Evolutionary conservation across 2,113 vertebrate genomes (phyloP), one percentile per base, ranked within the genome.

Genomic region (Crotalus viridis): DNA sequence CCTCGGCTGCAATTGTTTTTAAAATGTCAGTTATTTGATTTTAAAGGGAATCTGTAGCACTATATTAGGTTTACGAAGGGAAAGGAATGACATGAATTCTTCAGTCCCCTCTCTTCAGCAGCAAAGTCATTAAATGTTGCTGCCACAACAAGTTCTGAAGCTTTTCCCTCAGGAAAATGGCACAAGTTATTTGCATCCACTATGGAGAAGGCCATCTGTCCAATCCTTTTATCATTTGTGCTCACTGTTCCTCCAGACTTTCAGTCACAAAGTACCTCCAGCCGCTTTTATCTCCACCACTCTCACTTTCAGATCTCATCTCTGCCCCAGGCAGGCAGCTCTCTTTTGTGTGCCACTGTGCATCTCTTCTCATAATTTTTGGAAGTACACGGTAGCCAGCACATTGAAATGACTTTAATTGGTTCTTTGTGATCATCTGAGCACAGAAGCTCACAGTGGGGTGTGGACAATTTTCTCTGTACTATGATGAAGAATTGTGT

Each of bases 191-290:
- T 93, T 86, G 81, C 89, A 93, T 54, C 92, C 92, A 90, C 13
- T 90, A 85, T 43, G 81, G 92, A 87, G 92, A 90, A 86, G 56
- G 81, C 92, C 92, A 90, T 93, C 92, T 93, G 92, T 90, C 92
- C 89, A 64, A 55, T 87, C 81, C 61, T 93, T 93, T 93, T 87
- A 93, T 90, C 89, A 64, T 89, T 90, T 87, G 56, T 39, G 56
- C 89, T 93, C n/a, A 64, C 74, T 33, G 92, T 51, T 90, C n/a
- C 89, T 64, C 89, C 2, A 46, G 57, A 54, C 56, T 43, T 93
- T 87, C 52, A 51, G 85, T 87, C 89, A 64, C 89, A 17, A 86
- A 86, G 56, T 69, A 12, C 88, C 88, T 46, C 48, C 10, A 85
- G 24, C 43, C 28, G 15, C 46, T n/a, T 64, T 86, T 89, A 87